Base-by-base conservation (phyloP, 2,797 vertebrate genomes). In the Crenuchus spilurus region DNA sequence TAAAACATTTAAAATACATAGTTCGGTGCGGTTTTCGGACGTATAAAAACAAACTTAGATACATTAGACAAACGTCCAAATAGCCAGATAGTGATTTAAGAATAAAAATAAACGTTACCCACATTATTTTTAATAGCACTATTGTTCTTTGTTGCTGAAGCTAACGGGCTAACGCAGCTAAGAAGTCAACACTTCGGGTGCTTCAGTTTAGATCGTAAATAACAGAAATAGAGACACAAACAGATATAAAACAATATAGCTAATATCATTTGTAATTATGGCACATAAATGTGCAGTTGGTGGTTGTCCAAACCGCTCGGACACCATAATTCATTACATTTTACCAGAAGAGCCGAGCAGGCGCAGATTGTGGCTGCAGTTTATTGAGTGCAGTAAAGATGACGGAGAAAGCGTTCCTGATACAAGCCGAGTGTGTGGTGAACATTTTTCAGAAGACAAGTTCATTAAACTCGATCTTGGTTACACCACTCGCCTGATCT, bases 241-340 rank as follows among this genome's bases (percentile, higher is more conserved):
- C 1, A 9, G 3, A 28, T 5, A 5, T 5, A 60, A 1, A 11
- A 4, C 1, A 44, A 28, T 4, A 10, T 16, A 42, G 22, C n/a
- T n/a, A n/a, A 16, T 14, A n/a, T 16, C 1, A 0, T 48, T 39
- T 13, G 31, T 52, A 14, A 49, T 26, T 4, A 80, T 77, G 79
- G 14, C 52, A 42, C 80, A 79, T n/a, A 82, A 77, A 61, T 82
- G 80, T 65, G 77, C 58, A 16, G 74, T 82, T 7, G 58, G 46
- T 14, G 77, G 80, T 8, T 82, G 80, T 48, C 71, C 74, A 14
- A 82, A 82, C 67, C 28, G 64, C 18, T 82, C 80, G 63, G 80
- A 82, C 51, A 54, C 57, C 5, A 72, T 79, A 58, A 82, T 82
- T 65, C 80, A 80, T 33, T 79, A 79, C 9, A 79, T 55, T 49